phyloP scores from a whole-genome alignment of 2,797 vertebrate species.

The Artibeus jamaicensis region DNA sequence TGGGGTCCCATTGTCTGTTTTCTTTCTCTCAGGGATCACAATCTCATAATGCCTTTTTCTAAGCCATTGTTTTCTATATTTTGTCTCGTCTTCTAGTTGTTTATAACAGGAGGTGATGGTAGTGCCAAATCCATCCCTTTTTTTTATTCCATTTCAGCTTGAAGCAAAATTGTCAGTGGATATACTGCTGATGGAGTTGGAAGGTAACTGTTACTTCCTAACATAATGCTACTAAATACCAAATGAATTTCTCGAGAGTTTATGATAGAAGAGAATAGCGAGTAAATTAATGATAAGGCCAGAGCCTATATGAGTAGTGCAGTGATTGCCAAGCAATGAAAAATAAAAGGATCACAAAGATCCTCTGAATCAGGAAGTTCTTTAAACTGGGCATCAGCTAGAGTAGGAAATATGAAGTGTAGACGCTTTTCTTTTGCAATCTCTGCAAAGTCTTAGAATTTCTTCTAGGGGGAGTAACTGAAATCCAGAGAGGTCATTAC shows the following conservation, averaged over 20 bases:
- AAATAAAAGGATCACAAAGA: neutral
- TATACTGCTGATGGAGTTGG: neutral
- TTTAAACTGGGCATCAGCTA: neutral
- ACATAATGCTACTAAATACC: neutral
- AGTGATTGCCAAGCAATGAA: neutral
- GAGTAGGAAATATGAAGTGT: neutral
- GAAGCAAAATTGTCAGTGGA: neutral
- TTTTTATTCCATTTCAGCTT: neutral
- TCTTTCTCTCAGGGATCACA: neutral
- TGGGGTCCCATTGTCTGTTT: neutral
- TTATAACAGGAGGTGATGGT: neutral
- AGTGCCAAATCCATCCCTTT: neutral
- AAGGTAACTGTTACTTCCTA: neutral
- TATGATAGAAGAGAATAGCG: neutral
- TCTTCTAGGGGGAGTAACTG: neutral
- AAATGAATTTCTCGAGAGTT: neutral
- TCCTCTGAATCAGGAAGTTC: neutral
- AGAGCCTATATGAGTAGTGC: neutral
- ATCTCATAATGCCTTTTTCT: neutral
- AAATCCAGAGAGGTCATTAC: neutral
- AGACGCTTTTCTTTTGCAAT: neutral
- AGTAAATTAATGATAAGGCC: neutral
- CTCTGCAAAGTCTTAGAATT: conserved; percentile 24
- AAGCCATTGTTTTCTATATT: neutral
- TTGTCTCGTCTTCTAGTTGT: neutral